Percentiles rank a stretch among this genome's conserved stretches.
Evolutionary conservation across 2,113 vertebrate species (phyloP).

Genomic region (Embiotoca jacksoni): DNA sequence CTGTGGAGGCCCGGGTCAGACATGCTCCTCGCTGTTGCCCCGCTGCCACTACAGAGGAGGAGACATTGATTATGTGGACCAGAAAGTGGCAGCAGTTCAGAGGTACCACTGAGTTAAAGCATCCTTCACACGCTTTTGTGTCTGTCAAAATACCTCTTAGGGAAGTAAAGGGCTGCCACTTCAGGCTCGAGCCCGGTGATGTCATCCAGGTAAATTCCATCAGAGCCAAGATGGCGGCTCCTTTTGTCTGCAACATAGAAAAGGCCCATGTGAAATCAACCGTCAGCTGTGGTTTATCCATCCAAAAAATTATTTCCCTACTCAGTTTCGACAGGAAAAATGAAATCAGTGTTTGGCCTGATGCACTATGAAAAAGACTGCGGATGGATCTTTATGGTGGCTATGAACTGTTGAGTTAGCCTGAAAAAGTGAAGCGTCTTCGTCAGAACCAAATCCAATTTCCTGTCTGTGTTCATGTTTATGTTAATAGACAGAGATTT

Average conservation of each 20-base stretch:
- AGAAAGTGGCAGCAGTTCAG: not conserved
- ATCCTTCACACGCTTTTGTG: not conserved
- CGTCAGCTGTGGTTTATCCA: too few species aligned
- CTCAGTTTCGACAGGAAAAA: too few species aligned
- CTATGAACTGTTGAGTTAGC: too few species aligned
- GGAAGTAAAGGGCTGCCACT: slow-evolving; percentile 96
- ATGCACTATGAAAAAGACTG: too few species aligned
- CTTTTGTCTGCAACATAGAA: slow-evolving; percentile 87
- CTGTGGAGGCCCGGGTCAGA: slow-evolving; percentile 81
- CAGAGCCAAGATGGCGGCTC: slow-evolving; percentile 93
- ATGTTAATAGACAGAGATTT: too few species aligned
- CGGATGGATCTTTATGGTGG: too few species aligned
- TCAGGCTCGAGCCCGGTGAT: slow-evolving; percentile 96
- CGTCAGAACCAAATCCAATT: too few species aligned
- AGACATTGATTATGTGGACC: not conserved
- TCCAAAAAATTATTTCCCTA: too few species aligned
- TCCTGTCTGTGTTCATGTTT: too few species aligned
- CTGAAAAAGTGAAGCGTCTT: too few species aligned
- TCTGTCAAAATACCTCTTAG: slow-evolving; percentile 88
- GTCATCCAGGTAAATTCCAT: slow-evolving; percentile 97
- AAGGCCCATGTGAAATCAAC: not conserved
- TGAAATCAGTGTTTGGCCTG: too few species aligned
- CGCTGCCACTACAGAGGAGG: slow-evolving; percentile 76
- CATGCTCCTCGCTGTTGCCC: slow-evolving; percentile 62
- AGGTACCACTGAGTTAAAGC: not conserved